A percentile compares a stretch with the other conserved stretches of the same genome.
Evolutionary conservation across 2,888 invertebrate genomes (phyloP).

Genomic region (Hyles lineata): DNA sequence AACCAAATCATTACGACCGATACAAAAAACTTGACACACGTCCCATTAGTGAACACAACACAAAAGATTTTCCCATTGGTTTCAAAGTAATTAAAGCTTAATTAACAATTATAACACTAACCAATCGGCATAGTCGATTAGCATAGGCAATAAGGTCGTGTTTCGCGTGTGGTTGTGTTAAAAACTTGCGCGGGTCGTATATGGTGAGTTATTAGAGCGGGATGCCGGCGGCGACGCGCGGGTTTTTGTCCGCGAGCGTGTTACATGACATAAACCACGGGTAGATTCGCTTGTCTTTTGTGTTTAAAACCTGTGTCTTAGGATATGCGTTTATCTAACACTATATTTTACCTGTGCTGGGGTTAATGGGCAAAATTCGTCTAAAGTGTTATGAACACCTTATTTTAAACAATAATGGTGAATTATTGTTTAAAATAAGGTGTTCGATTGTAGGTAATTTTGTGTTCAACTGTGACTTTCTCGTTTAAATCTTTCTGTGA

Average conservation of each 20-base stretch:
- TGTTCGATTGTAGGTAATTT: no score
- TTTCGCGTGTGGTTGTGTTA: conserved; percentile 46
- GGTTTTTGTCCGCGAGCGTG: conserved; percentile 55
- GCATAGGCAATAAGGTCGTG: conserved; percentile 47
- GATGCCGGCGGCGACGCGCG: conserved; percentile 59
- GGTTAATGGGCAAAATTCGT: no score
- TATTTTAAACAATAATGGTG: no score
- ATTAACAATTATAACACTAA: conserved; percentile 63
- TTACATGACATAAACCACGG: conserved; percentile 58
- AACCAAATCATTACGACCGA: no score
- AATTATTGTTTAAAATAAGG: no score
- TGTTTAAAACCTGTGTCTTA: not conserved
- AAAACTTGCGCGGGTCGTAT: conserved; percentile 68
- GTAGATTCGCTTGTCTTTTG: not conserved
- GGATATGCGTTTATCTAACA: not conserved
- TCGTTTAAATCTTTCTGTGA: no score
- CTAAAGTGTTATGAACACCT: no score
- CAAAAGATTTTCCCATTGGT: conserved; percentile 45
- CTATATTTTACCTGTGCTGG: no score
- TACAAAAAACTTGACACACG: not conserved
- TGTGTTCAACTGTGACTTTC: no score
- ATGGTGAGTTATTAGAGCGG: conserved; percentile 75
- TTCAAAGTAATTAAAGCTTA: conserved; percentile 57
- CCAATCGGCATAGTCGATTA: conserved; percentile 59
- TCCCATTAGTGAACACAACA: not conserved